Evolutionary conservation across 2,888 invertebrate species (phyloP).

Genomic region (Eupithecia vulgata): DNA sequence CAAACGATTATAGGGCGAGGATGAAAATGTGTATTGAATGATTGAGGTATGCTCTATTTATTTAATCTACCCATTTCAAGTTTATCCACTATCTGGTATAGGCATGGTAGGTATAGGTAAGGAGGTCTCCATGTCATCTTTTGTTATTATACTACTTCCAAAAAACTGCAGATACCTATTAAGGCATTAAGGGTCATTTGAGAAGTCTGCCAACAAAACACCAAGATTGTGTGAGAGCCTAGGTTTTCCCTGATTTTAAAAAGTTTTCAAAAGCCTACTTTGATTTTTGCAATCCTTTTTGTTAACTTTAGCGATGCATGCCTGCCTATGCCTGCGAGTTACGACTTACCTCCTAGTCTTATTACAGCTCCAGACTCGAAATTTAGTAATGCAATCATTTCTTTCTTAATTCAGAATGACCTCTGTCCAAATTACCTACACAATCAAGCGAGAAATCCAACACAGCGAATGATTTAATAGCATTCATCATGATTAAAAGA

Average conservation of each 20-base stretch:
- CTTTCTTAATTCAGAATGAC: neutral
- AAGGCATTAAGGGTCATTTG: neutral
- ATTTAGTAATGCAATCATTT: neutral
- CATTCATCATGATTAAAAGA: conserved; percentile 33
- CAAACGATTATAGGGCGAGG: neutral
- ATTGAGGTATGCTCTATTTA: neutral
- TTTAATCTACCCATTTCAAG: neutral
- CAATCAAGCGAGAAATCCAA: conserved; percentile 51
- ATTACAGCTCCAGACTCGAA: neutral
- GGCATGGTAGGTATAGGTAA: no score
- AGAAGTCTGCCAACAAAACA: neutral
- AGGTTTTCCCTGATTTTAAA: neutral
- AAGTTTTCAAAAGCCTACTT: neutral
- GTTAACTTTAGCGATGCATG: neutral
- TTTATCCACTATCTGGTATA: neutral
- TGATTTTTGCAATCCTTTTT: neutral
- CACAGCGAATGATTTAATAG: conserved; percentile 44
- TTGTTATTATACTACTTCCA: neutral
- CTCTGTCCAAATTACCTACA: conserved; percentile 18
- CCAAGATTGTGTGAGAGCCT: neutral
- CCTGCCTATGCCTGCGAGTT: neutral
- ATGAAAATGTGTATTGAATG: neutral
- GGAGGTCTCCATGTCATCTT: no score
- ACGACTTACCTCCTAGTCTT: neutral
- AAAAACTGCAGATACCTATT: no score